Percentiles rank a stretch among this genome's conserved stretches.
phyloP scores from a whole-genome alignment of 1,140 invertebrate species.

The Drosophila serrata region DNA sequence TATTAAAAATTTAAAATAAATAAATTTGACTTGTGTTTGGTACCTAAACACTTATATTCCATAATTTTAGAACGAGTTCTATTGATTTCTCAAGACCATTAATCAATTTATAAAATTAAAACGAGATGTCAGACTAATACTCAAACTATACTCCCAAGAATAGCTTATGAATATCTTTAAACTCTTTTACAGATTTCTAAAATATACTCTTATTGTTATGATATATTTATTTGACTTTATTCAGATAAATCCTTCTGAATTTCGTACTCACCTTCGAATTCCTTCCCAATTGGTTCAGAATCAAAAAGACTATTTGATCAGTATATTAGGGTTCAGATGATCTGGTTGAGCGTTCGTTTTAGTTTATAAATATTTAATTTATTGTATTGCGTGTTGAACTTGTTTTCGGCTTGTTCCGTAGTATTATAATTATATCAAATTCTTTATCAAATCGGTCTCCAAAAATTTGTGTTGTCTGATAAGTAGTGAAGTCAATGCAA shows the following conservation, averaged over 20 bases:
- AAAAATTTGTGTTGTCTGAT: constrained; percentile 16
- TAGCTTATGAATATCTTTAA: neutral
- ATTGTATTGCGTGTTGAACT: constrained; percentile 44
- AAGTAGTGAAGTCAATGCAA: constrained; percentile 58
- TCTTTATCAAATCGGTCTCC: constrained; percentile 58
- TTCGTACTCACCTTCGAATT: constrained; percentile 56
- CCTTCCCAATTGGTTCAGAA: constrained; percentile 25
- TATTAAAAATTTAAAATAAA: too few relatives aligned
- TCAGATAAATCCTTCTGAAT: neutral
- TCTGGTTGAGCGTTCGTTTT: constrained; percentile 57
- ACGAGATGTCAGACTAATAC: neutral
- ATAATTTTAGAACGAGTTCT: neutral
- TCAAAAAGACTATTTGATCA: constrained; percentile 56
- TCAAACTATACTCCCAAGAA: neutral
- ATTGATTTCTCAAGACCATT: too few relatives aligned
- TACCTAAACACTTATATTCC: neutral
- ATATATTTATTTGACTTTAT: neutral
- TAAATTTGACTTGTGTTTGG: neutral
- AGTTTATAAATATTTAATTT: constrained; percentile 67
- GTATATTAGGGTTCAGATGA: constrained; percentile 52
- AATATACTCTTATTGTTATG: neutral
- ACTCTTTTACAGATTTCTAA: too few relatives aligned
- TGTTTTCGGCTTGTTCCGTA: constrained; percentile 14
- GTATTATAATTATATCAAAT: constrained; percentile 42
- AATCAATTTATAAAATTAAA: neutral